Percentiles rank a stretch among this genome's conserved stretches.
phyloP scores from a whole-genome alignment of 1,140 invertebrate genomes.

The Drosophila nannoptera region DNA sequence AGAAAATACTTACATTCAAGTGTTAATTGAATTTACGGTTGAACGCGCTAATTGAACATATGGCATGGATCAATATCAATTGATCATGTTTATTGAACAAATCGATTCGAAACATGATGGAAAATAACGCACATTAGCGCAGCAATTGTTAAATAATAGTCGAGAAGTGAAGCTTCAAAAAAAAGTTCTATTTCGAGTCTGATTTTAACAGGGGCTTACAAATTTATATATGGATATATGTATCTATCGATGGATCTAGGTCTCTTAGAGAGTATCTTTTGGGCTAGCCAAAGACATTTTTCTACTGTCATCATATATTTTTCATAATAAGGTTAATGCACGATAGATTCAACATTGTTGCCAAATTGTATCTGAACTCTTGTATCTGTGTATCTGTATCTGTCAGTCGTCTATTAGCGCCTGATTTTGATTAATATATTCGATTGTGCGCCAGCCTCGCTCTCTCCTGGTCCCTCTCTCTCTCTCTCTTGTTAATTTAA shows the following conservation, averaged over 20 bases:
- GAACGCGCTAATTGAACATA: background rate
- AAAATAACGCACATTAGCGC: too few species aligned
- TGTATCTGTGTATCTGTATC: conserved; percentile 7
- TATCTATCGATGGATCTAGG: background rate
- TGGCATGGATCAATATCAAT: too few species aligned
- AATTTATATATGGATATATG: background rate
- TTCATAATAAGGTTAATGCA: background rate
- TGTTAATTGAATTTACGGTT: background rate
- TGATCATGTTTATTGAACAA: too few species aligned
- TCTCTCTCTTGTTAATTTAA: conserved; percentile 36
- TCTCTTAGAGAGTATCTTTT: too few species aligned
- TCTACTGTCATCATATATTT: background rate
- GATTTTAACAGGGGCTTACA: background rate
- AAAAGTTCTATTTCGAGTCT: too few species aligned
- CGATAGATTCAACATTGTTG: background rate
- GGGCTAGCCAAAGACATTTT: background rate
- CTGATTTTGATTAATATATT: conserved; percentile 44
- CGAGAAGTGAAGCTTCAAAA: too few species aligned
- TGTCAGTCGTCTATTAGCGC: conserved; percentile 18
- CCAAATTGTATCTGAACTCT: conserved; percentile 12
- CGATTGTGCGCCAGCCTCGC: conserved; percentile 14
- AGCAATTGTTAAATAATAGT: too few species aligned
- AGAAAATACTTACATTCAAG: too few species aligned
- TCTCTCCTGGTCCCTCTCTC: background rate
- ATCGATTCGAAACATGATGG: too few species aligned